Conservation (phyloP, 2,888 invertebrate species). For the Limnephilus lunatus region DNA sequence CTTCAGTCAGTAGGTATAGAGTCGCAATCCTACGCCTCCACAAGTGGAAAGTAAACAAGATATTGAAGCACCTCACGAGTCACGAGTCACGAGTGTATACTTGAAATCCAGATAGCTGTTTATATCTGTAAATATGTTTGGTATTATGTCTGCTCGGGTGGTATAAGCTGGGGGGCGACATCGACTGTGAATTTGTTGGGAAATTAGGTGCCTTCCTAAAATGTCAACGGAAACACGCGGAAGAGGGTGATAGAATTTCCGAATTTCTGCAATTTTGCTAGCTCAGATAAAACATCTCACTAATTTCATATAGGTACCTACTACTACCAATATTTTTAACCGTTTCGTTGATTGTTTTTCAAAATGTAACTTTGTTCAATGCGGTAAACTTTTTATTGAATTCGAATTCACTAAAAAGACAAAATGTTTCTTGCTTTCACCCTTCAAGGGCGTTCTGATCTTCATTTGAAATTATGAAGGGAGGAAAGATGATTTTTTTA, state of each 20-base stretch:
- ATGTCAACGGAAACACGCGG: neutral
- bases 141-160: neutral
- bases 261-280: no score
- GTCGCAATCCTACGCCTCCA: neutral
- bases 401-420: no score
- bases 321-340: no score
- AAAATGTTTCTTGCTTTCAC: no score
- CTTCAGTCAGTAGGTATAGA: neutral
- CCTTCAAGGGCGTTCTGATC: no score
- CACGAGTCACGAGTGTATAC: neutral
- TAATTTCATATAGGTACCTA: no score
- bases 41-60: neutral
- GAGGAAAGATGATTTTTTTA: no score
- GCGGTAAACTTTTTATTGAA: no score
- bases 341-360: no score
- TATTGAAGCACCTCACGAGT: neutral
- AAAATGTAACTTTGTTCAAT: no score
- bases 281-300: no score
- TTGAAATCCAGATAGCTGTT: neutral
- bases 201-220: neutral
- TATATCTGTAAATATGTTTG: neutral
- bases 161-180: neutral
- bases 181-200: neutral
- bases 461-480: no score
- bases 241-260: neutral